Base-by-base conservation (phyloP, 1,140 invertebrate species). In the Drosophila bocqueti region DNA sequence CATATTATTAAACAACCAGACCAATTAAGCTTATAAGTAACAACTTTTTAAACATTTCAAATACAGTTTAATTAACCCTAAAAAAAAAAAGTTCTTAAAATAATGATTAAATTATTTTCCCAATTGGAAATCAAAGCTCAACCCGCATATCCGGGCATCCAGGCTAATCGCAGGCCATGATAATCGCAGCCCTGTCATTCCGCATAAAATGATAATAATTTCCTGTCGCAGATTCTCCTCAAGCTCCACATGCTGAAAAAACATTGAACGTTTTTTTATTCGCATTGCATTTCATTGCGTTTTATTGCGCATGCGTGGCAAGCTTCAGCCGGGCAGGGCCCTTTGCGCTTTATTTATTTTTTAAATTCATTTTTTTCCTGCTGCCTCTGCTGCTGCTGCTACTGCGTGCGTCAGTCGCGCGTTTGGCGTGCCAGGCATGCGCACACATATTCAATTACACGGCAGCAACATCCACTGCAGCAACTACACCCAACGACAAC, bases 371-470 rank as follows among this genome's bases (percentile, higher is more conserved):
- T 59, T 57, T 45, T 45, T 45, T 31, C 49, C 11, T 31, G 64
- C 62, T 80, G 52, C 83, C 21, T 16, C 60, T 34, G 68, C 66
- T 87, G 58, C 83, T 5, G 16, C 61, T 40, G 34, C 47, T 26
- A 61, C 66, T 87, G 58, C 83, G 73, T 80, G 84, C 82, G 76
- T 81, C 81, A 49, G 72, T 80, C 83, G 73, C 77, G 81, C 74
- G 81, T 81, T 84, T 63, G 72, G 84, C 85, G 81, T 76, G 76
- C 60, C 84, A 79, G 63, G 81, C 81, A 84, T 90, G 85, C 81
- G 81, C 81, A 87, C 66, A 78, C 79, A 87, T 85, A 85, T 87
- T 87, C 84, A 87, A 87, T 87, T 87, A 83, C 83, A 87, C 76
- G 67, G 46, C 64, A 65, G 78, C 50, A 24, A 49, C 59, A 64